A percentile compares a stretch with the other conserved stretches of the same genome.
These are phyloP conservation scores for Antechinus stuartii DNA, from an alignment of 2,113 vertebrate species.

Conservation along the genomic window DNA sequence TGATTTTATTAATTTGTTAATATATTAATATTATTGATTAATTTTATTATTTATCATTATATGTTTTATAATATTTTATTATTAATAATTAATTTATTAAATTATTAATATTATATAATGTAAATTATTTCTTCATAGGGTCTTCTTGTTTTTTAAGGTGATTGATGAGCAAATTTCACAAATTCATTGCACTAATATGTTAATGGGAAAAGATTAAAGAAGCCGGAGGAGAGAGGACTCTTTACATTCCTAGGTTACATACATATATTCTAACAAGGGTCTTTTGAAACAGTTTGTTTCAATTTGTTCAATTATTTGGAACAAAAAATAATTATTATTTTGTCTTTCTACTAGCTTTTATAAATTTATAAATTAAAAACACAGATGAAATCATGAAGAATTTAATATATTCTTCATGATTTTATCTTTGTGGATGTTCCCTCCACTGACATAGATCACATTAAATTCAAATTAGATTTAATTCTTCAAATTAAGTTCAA, in stretches of 20 bases:
- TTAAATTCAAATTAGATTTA: not conserved
- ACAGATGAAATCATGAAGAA: no score
- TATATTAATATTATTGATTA: no score
- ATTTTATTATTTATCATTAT: no score
- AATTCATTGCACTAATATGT: not conserved
- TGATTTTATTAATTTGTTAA: not conserved
- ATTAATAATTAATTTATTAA: no score
- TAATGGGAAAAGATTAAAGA: not conserved
- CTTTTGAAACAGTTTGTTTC: not conserved
- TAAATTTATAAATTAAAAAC: not conserved
- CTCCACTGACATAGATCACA: not conserved
- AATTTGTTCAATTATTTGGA: not conserved
- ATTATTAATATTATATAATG: no score
- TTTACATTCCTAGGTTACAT: not conserved
- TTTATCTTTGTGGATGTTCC: not conserved
- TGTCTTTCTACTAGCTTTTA: not conserved
- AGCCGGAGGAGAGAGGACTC: not conserved
- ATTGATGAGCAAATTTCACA: not conserved
- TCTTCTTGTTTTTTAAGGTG: not conserved
- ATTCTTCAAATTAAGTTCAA: not conserved
- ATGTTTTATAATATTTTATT: no score
- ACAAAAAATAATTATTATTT: not conserved
- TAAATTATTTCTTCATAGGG: not conserved
- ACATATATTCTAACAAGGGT: not conserved
- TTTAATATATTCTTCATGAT: not conserved